Percentiles rank a stretch among this genome's conserved stretches.
phyloP scores from a whole-genome alignment of 2,797 vertebrate genomes.

The Pteronotus mesoamericanus region DNA sequence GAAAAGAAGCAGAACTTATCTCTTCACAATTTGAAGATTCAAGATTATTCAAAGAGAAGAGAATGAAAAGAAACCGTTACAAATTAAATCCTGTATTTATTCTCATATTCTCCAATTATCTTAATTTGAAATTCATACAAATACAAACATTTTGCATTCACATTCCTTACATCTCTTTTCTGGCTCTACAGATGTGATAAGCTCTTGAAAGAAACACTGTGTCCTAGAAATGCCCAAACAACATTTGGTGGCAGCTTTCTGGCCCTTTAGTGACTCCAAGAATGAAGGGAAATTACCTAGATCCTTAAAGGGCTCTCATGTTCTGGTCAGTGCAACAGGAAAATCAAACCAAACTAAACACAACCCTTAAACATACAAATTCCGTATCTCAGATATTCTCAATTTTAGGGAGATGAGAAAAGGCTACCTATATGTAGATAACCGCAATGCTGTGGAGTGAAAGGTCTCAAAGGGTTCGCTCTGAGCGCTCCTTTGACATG shows the following conservation, averaged over 20 bases:
- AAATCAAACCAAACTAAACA: not conserved
- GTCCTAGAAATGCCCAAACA: not conserved
- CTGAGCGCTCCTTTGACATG: not conserved
- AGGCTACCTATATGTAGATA: not conserved
- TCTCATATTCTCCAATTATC: not conserved
- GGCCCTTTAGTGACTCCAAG: not conserved
- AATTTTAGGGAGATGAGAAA: not conserved
- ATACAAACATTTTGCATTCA: not conserved
- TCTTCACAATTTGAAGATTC: not conserved
- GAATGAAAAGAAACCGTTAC: not conserved
- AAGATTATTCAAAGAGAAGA: not conserved
- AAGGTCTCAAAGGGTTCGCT: not conserved
- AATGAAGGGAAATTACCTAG: not conserved
- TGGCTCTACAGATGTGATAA: not conserved
- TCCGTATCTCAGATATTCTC: not conserved
- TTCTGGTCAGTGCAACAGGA: not conserved
- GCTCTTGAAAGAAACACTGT: not conserved
- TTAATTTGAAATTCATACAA: slow-evolving; percentile 12
- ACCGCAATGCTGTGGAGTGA: not conserved
- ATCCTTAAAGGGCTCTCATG: not conserved
- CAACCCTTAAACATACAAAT: not conserved
- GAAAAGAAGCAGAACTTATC: not conserved
- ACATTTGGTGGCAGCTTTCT: not conserved
- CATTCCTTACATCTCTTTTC: not conserved
- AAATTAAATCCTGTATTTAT: not conserved